phyloP scores from a whole-genome alignment of 1,140 invertebrate genomes.

The Leptopilina boulardi region DNA sequence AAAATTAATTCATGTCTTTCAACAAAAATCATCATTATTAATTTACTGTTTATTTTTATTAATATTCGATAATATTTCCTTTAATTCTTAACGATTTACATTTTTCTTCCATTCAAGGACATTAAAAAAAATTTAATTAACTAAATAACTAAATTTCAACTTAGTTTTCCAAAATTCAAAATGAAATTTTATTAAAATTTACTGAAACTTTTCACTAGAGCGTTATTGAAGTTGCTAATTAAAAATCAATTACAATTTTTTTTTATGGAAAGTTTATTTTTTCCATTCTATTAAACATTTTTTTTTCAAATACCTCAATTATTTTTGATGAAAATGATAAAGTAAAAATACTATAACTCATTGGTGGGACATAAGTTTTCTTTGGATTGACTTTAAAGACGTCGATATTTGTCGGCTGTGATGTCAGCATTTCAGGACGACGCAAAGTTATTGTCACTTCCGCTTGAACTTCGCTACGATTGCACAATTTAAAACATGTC shows the following conservation, averaged over 20 bases:
- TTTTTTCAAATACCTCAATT: slow-evolving; percentile 54
- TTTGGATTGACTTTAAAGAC: slow-evolving; percentile 55
- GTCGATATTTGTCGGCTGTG: slow-evolving; percentile 33
- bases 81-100: too few relatives aligned
- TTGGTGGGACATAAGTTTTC: slow-evolving; percentile 51
- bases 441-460: slow-evolving; percentile 49
- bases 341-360: slow-evolving; percentile 55
- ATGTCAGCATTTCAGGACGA: slow-evolving; percentile 33
- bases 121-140: too few relatives aligned
- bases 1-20: neutral
- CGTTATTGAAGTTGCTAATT: too few relatives aligned
- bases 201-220: too few relatives aligned
- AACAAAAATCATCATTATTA: neutral
- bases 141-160: too few relatives aligned
- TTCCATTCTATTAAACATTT: too few relatives aligned
- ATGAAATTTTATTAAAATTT: too few relatives aligned
- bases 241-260: too few relatives aligned
- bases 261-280: too few relatives aligned
- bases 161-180: too few relatives aligned
- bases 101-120: too few relatives aligned
- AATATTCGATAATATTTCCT: too few relatives aligned
- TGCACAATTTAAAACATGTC: slow-evolving; percentile 55
- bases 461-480: slow-evolving; percentile 56
- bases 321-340: slow-evolving; percentile 58
- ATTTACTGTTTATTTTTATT: slow-evolving; percentile 11